Evolutionary conservation across 1,140 invertebrate species (phyloP).

Genomic region (Manduca sexta): DNA sequence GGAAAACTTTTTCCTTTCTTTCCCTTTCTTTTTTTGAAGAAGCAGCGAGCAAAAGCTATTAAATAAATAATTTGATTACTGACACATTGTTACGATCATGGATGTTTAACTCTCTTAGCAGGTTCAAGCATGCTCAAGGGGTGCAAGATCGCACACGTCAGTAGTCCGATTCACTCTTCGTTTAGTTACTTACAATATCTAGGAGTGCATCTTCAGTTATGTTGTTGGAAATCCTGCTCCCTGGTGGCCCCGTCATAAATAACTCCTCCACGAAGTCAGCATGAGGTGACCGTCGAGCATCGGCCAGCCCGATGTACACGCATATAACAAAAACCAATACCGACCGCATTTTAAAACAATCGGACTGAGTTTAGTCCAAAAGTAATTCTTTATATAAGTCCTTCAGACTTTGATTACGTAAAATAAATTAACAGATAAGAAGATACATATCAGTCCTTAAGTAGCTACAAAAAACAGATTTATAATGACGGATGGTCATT

Average conservation of each 20-base stretch:
- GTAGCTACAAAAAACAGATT: too few relatives aligned
- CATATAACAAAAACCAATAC: conserved; percentile 1
- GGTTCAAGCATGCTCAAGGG: too few relatives aligned
- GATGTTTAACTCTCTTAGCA: too few relatives aligned
- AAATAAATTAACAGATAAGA: background rate
- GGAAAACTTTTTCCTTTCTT: too few relatives aligned
- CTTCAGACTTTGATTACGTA: background rate
- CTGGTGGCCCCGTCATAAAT: background rate
- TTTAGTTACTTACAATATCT: conserved; percentile 15
- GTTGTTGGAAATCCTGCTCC: conserved; percentile 3
- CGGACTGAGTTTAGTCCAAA: background rate
- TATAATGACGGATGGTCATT: too few relatives aligned
- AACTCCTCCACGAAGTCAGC: conserved; percentile 2
- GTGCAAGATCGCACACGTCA: too few relatives aligned
- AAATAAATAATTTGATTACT: too few relatives aligned
- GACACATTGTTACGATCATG: too few relatives aligned
- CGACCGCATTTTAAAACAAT: background rate
- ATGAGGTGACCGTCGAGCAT: conserved; percentile 1
- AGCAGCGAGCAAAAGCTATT: too few relatives aligned
- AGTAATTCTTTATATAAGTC: background rate
- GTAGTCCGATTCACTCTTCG: too few relatives aligned
- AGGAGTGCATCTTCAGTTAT: conserved; percentile 9
- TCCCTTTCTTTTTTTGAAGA: too few relatives aligned
- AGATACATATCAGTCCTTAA: background rate
- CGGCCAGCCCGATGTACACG: background rate